A percentile compares a stretch with the other conserved stretches of the same genome.
Conservation (phyloP, 2,113 vertebrate genomes). For the Rhinolophus ferrumequinum region DNA sequence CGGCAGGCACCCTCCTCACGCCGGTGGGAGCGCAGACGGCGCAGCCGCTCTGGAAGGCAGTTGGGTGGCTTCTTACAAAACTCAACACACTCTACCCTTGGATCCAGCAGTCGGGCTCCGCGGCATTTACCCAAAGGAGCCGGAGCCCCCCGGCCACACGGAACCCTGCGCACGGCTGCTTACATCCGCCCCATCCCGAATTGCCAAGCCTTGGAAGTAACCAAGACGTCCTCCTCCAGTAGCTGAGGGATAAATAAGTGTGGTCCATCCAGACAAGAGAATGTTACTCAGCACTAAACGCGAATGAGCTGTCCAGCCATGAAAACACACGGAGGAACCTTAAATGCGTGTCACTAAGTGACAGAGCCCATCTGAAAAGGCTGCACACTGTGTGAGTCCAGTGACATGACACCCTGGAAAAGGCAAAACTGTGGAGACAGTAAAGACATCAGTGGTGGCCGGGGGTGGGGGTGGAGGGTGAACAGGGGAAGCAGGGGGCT, state of each 20-base stretch:
- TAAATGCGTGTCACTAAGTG: rapidly evolving
- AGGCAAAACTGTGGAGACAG: not conserved
- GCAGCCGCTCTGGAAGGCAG: too few species aligned
- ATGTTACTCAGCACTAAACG: rapidly evolving
- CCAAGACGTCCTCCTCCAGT: not conserved
- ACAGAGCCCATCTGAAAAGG: not conserved
- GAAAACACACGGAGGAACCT: not conserved
- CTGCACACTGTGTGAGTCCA: not conserved
- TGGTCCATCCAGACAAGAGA: not conserved
- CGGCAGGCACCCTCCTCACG: too few species aligned
- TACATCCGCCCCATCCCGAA: rapidly evolving
- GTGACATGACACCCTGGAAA: not conserved
- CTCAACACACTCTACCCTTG: too few species aligned
- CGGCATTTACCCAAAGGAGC: rapidly evolving
- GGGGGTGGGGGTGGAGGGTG: rapidly evolving
- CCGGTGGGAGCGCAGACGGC: too few species aligned
- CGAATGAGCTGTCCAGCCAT: rapidly evolving
- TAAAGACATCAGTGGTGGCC: rapidly evolving
- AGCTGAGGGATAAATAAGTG: not conserved
- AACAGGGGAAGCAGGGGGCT: rapidly evolving
- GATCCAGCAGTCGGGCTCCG: too few species aligned
- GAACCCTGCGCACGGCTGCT: not conserved
- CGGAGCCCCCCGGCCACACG: not conserved
- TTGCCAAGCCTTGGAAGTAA: rapidly evolving
- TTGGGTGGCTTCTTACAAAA: too few species aligned